These are phyloP conservation scores for Setipinna tenuifilis DNA, from an alignment of 2,797 vertebrate species.

Conservation along the genomic window DNA sequence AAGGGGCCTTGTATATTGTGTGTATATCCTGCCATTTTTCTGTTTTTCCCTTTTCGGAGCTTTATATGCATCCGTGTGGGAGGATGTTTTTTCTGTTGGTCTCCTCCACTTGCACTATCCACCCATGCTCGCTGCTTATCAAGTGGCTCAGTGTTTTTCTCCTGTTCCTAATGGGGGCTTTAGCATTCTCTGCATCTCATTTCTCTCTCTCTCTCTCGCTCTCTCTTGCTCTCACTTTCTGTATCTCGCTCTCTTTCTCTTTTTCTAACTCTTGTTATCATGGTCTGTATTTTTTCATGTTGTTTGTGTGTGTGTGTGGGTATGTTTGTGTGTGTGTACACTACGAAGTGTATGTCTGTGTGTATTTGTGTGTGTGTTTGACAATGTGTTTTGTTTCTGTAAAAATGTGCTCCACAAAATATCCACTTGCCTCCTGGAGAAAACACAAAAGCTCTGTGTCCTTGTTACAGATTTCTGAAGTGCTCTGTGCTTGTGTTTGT, in stretches of 20 bases:
- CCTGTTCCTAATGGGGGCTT: background rate
- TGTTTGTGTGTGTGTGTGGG: background rate
- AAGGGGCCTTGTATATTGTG: background rate
- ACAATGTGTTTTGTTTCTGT: background rate
- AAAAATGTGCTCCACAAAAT: background rate
- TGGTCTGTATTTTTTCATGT: background rate
- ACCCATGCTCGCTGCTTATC: background rate
- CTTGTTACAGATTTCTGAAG: background rate
- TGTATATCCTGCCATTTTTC: background rate
- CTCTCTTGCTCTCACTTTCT: background rate
- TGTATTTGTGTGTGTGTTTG: background rate
- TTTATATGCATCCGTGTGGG: conserved; percentile 16
- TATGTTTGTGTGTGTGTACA: background rate
- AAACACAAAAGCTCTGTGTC: background rate
- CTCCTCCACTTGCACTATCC: background rate
- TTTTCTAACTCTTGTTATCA: background rate
- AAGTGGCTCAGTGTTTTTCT: background rate
- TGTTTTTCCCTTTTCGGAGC: background rate
- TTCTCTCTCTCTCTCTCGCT: background rate
- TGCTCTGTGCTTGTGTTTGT: background rate
- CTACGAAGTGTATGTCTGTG: background rate
- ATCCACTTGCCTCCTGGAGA: background rate
- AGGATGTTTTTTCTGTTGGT: conserved; percentile 12
- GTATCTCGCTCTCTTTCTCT: background rate
- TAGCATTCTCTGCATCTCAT: conserved; percentile 2